Conservation (phyloP, 1,140 invertebrate species). For the Linepithema humile region DNA sequence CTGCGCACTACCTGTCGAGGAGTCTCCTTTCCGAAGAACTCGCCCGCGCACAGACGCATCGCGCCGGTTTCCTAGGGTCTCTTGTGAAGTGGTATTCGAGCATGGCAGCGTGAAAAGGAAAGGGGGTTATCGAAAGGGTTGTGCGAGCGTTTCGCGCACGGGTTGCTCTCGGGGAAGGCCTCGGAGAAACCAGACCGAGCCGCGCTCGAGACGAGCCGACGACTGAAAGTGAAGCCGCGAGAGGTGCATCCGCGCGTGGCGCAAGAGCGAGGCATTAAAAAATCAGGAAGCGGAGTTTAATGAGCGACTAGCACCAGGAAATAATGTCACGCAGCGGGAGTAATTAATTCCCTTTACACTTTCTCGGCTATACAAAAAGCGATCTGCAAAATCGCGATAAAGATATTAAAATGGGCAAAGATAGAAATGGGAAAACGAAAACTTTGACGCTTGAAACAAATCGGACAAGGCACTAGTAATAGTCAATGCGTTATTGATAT, state of each 20-base stretch:
- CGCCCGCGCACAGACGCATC: slow-evolving; percentile 17
- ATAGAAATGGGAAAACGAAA: not conserved
- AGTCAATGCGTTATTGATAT: no score
- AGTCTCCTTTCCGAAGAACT: not conserved
- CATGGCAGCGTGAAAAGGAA: slow-evolving; percentile 58
- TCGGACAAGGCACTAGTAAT: no score
- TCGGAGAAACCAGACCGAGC: not conserved
- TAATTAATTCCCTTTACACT: slow-evolving; percentile 43
- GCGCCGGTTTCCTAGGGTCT: slow-evolving; percentile 4
- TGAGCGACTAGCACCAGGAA: slow-evolving; percentile 64
- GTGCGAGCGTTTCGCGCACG: slow-evolving; percentile 53
- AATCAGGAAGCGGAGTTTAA: slow-evolving; percentile 69
- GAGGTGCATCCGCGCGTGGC: slow-evolving; percentile 65
- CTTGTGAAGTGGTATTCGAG: slow-evolving; percentile 64
- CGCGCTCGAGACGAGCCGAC: slow-evolving; percentile 30
- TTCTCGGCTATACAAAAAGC: slow-evolving; percentile 24
- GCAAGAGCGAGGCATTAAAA: slow-evolving; percentile 65
- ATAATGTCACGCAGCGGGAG: slow-evolving; percentile 61
- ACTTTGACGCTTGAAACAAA: no score
- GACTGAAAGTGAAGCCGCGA: not conserved
- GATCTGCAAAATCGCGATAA: slow-evolving; percentile 12
- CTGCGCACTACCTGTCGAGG: not conserved
- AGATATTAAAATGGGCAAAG: not conserved
- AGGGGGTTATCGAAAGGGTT: slow-evolving; percentile 55
- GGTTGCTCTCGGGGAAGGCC: slow-evolving; percentile 27